Evolutionary conservation across 2,797 vertebrate species (phyloP).

Genomic region (Luscinia megarhynchos): DNA sequence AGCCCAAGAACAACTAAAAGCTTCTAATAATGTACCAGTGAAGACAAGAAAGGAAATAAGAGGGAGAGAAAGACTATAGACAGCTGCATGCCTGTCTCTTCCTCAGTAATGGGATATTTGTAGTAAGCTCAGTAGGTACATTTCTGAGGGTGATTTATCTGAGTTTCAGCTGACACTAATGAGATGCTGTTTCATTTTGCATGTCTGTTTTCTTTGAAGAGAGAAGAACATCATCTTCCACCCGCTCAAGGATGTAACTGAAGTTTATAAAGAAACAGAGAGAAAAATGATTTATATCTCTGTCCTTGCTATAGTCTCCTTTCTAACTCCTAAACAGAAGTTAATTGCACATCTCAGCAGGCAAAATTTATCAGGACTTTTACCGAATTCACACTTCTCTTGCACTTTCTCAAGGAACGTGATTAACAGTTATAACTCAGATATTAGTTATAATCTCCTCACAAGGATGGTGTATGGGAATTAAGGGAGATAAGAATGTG

Average conservation of each 20-base stretch:
- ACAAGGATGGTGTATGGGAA: background rate
- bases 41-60: background rate
- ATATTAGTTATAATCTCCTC: background rate
- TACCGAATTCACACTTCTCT: background rate
- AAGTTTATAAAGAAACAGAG: background rate
- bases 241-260: constrained; percentile 14
- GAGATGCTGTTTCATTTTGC: constrained; percentile 1
- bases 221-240: constrained; percentile 28
- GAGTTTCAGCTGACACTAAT: constrained; percentile 27
- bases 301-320: background rate
- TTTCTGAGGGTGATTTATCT: constrained; percentile 10
- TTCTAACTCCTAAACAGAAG: background rate
- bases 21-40: background rate
- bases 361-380: background rate
- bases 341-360: background rate
- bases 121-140: background rate
- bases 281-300: background rate
- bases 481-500: background rate
- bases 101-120: background rate
- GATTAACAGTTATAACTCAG: background rate
- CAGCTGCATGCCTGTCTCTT: background rate
- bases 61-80: background rate
- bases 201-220: background rate
- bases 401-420: background rate
- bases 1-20: background rate